Base-by-base conservation (phyloP, 1,140 invertebrate species). In the Anoplolepis gracilipes region DNA sequence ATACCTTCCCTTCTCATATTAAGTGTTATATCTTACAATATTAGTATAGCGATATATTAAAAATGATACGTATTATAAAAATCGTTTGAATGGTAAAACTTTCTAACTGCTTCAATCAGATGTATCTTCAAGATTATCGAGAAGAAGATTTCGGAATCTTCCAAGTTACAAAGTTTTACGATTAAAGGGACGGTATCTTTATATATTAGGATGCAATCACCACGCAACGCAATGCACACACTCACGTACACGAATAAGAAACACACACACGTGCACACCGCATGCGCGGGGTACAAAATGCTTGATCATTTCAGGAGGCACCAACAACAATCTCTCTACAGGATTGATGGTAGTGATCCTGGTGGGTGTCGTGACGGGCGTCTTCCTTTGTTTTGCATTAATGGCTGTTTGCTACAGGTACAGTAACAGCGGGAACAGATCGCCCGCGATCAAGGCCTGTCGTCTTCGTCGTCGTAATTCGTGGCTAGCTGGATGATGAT, bases 351-450 rank as follows among this genome's bases (percentile, higher is more conserved):
- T 99, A 94, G 96, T 98, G 95, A 97, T 98, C 95, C 97, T 99
- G 96, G 97, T 98, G 93, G 97, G 97, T 94, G 98, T 98, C 94
- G 98, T 98, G 94, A 98, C 97, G 93, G 97, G 97, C 94, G 98
- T 99, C 96, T 98, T 99, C 97, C 97, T 98, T 96, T 97, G 97
- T 96, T 98, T 99, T 97, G 97, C 98, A 94, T 96, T 98, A 96
- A 97, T 98, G 96, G 98, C 98, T 94, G 97, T 98, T 96, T 99
- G 98, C 96, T 99, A 98, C 97, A 98, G 98, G 98, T 98, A 98
- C 95, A 96, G 96, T 96, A 95, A 94, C 90, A 91, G 92, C 84
- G 79, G 33, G 76, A 59, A 75, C 85, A 85, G 84, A 91, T 76
- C 88, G 73, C 62, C 91, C 87, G 76, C 39, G 90, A 92, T 87